A percentile compares a stretch with the other conserved stretches of the same genome.
Evolutionary conservation across 2,113 vertebrate genomes (phyloP).

Genomic region (Nannobrachium achirus): DNA sequence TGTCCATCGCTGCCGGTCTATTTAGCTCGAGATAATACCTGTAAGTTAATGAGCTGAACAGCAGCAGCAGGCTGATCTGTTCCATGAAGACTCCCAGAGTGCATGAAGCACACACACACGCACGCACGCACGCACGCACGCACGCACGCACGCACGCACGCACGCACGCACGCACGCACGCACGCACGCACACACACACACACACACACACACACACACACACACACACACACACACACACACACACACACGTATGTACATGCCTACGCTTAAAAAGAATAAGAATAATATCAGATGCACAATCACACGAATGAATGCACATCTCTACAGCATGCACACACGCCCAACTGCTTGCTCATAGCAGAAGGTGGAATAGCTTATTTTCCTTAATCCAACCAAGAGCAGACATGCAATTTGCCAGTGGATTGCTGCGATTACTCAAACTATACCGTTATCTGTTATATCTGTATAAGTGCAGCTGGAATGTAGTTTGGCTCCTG

Average conservation of each 20-base stretch:
- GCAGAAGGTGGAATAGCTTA: conserved; percentile 38
- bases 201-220: conserved; percentile 2
- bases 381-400: conserved; percentile 55
- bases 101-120: conserved; percentile 23
- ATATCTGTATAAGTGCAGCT: conserved; percentile 50
- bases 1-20: conserved; percentile 56
- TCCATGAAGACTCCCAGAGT: conserved; percentile 26
- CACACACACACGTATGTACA: not conserved
- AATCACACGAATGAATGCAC: not conserved
- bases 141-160: conserved; percentile 1
- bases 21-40: conserved; percentile 48
- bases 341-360: conserved; percentile 20
- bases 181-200: conserved; percentile 4
- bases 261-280: too few species aligned
- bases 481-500: conserved; percentile 45
- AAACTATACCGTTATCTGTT: conserved; percentile 56
- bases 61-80: conserved; percentile 57
- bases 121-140: not conserved
- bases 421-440: conserved; percentile 48
- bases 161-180: not conserved
- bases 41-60: conserved; percentile 42
- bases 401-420: conserved; percentile 44
- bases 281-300: too few species aligned
- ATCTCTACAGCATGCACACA: conserved; percentile 13
- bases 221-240: not conserved